phyloP scores from a whole-genome alignment of 2,113 vertebrate genomes.

The Atherinomorus stipes region DNA sequence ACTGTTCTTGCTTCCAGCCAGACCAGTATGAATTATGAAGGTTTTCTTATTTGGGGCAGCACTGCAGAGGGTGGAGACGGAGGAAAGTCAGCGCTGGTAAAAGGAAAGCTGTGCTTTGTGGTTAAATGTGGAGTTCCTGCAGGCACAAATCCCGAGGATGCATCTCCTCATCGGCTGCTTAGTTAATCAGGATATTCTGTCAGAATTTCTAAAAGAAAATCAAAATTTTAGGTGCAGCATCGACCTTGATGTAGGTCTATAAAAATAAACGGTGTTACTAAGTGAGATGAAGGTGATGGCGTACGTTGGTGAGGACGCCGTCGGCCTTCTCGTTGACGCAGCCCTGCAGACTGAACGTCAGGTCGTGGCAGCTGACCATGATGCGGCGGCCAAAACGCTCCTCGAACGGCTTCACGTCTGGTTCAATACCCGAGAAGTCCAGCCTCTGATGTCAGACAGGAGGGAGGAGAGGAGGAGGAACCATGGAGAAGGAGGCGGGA shows the following conservation, averaged over 20 bases:
- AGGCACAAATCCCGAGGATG: neutral
- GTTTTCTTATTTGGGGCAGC: conserved; percentile 51
- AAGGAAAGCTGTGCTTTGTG: conserved; percentile 4
- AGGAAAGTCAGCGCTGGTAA: neutral
- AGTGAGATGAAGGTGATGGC: neutral
- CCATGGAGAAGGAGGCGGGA: neutral
- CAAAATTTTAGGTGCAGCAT: neutral
- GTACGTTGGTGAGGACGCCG: conserved; percentile 89
- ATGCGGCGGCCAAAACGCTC: conserved; percentile 92
- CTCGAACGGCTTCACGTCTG: conserved; percentile 95
- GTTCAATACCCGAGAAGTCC: conserved; percentile 96
- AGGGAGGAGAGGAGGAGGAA: conserved; percentile 1
- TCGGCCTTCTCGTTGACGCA: conserved; percentile 88
- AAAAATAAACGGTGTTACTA: neutral
- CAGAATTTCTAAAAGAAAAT: neutral
- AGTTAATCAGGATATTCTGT: neutral
- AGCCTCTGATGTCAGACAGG: conserved; percentile 84
- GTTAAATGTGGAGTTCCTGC: neutral
- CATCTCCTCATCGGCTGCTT: neutral
- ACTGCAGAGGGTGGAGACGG: neutral
- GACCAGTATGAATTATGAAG: conserved; percentile 67
- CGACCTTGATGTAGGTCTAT: neutral
- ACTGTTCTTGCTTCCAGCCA: neutral
- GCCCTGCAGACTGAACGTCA: conserved; percentile 92
- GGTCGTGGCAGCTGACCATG: conserved; percentile 91